phyloP scores from a whole-genome alignment of 2,797 vertebrate species.

The Pygocentrus nattereri region DNA sequence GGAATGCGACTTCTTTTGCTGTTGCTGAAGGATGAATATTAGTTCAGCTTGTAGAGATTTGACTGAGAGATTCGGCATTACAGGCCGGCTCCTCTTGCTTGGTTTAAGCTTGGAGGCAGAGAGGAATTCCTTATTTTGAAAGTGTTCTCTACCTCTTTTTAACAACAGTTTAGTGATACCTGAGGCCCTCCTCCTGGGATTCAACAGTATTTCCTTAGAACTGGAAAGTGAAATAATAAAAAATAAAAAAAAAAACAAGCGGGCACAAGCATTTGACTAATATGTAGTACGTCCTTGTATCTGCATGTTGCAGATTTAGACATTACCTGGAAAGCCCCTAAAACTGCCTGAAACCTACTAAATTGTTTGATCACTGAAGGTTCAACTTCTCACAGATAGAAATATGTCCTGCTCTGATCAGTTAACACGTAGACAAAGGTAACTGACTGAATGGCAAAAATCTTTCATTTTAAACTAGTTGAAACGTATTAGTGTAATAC shows the following conservation, averaged over 20 bases:
- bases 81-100: neutral
- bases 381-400: neutral
- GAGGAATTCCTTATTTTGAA: neutral
- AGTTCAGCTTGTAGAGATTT: neutral
- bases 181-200: neutral
- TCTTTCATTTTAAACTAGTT: neutral
- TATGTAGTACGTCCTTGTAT: neutral
- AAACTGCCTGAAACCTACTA: neutral
- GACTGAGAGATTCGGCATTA: neutral
- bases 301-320: neutral
- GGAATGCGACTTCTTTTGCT: neutral
- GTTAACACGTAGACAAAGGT: neutral
- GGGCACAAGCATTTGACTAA: neutral
- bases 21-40: neutral
- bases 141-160: neutral
- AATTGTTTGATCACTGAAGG: constrained; percentile 4
- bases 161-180: neutral
- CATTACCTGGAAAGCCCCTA: neutral
- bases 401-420: neutral
- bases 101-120: neutral
- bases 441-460: neutral
- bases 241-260: neutral
- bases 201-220: neutral
- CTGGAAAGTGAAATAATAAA: neutral
- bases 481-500: neutral